phyloP scores from a whole-genome alignment of 2,113 vertebrate genomes.

The Odobenus rosmarus region DNA sequence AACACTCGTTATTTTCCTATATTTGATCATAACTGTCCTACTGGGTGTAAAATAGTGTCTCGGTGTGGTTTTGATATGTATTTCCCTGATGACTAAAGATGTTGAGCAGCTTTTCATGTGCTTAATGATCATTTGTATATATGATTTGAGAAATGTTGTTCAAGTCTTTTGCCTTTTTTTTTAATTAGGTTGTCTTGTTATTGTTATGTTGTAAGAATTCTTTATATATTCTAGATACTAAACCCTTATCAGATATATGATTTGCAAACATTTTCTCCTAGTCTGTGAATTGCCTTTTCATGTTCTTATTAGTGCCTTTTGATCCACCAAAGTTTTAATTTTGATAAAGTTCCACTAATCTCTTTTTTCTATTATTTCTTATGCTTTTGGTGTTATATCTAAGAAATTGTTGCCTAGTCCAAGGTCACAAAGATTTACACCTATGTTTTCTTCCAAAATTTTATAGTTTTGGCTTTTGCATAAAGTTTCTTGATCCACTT shows the following conservation, averaged over 20 bases:
- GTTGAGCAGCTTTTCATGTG: neutral
- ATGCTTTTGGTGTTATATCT: neutral
- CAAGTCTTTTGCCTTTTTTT: neutral
- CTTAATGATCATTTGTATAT: neutral
- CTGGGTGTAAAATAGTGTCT: neutral
- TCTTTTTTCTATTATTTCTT: neutral
- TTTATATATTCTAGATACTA: neutral
- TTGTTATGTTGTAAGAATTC: neutral
- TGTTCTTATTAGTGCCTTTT: neutral
- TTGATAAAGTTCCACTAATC: neutral
- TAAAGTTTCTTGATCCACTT: neutral
- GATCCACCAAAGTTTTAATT: neutral
- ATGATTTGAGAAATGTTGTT: neutral
- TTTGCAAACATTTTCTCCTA: neutral
- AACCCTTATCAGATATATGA: neutral
- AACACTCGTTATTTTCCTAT: neutral
- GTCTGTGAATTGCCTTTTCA: neutral
- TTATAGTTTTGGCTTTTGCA: neutral
- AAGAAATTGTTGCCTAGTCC: neutral
- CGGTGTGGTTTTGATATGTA: neutral
- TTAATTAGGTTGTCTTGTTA: neutral
- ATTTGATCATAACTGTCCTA: neutral
- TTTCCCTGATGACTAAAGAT: neutral
- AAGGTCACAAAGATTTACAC: neutral
- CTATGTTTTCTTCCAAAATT: neutral